These are phyloP conservation scores for Parnassius mnemosyne DNA, from an alignment of 2,888 invertebrate genomes.

Conservation along the genomic window DNA sequence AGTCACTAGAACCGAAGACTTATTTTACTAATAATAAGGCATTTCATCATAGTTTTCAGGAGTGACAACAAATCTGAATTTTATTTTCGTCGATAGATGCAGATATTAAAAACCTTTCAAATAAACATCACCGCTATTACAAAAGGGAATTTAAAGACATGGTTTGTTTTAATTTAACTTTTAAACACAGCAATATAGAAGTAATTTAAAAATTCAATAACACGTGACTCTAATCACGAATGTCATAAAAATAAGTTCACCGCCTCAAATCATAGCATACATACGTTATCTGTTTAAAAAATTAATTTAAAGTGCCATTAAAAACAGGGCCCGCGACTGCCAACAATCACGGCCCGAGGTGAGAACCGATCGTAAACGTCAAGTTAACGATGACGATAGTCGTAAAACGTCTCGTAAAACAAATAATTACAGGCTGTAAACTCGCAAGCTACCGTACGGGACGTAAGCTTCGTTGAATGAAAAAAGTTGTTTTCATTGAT, in stretches of 20 bases:
- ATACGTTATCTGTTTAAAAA: constrained; percentile 53
- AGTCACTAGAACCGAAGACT: too few relatives aligned
- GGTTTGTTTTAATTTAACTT: too few relatives aligned
- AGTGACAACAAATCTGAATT: too few relatives aligned
- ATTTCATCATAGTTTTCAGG: too few relatives aligned
- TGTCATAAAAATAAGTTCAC: constrained; percentile 25
- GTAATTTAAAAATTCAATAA: constrained; percentile 4
- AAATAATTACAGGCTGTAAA: constrained; percentile 67
- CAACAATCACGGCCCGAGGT: constrained; percentile 64
- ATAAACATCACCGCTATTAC: too few relatives aligned
- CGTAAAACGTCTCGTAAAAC: constrained; percentile 76
- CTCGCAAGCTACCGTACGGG: constrained; percentile 40
- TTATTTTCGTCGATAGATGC: too few relatives aligned
- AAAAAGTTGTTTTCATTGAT: not conserved
- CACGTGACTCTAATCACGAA: constrained; percentile 3
- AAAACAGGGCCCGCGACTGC: constrained; percentile 33
- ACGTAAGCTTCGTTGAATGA: constrained; percentile 2
- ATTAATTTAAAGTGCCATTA: constrained; percentile 61
- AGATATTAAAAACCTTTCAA: too few relatives aligned
- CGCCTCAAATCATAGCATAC: constrained; percentile 33
- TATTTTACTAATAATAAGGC: too few relatives aligned
- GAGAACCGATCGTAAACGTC: constrained; percentile 76
- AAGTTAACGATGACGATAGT: constrained; percentile 69
- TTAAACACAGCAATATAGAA: not conserved
- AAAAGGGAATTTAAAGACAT: too few relatives aligned